Evolutionary conservation across 1,140 invertebrate species (phyloP).

Genomic region (Calephelis virginiensis): DNA sequence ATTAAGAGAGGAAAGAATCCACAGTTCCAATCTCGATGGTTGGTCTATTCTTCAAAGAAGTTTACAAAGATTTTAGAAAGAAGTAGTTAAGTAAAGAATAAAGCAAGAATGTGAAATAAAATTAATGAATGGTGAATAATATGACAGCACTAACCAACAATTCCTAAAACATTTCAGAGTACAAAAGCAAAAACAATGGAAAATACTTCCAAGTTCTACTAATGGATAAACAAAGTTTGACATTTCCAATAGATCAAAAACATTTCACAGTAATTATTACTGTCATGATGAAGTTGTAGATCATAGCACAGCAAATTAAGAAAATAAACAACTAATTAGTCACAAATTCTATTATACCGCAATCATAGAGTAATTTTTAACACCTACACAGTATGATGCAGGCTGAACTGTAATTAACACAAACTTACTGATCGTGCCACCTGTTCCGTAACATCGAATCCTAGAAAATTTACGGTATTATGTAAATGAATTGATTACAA

Average conservation of each 20-base stretch:
- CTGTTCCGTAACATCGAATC: slow-evolving; percentile 36
- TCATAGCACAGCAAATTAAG: slow-evolving; percentile 1
- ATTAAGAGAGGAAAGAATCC: no score
- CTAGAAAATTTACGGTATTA: slow-evolving; percentile 25
- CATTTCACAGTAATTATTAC: not conserved
- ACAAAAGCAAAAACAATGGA: not conserved
- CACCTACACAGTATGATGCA: slow-evolving; percentile 59
- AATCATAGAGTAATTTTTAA: slow-evolving; percentile 41
- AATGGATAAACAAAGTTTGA: slow-evolving; percentile 12
- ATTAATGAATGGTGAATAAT: no score
- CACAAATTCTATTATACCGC: slow-evolving; percentile 35
- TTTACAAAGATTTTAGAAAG: no score
- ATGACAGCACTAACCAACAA: no score
- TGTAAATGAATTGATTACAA: slow-evolving; percentile 36
- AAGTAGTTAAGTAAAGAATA: no score
- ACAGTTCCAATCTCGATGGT: no score
- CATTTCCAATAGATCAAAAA: slow-evolving; percentile 3
- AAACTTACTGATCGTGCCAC: slow-evolving; percentile 37
- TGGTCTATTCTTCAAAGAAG: no score
- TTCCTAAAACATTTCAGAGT: not conserved
- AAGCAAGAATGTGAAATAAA: no score
- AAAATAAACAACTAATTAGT: slow-evolving; percentile 31
- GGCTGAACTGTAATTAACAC: slow-evolving; percentile 43
- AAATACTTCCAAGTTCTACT: not conserved
- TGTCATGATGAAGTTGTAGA: not conserved